Evolutionary conservation across 1,140 invertebrate genomes (phyloP).

Genomic region (Pectinophora gossypiella): DNA sequence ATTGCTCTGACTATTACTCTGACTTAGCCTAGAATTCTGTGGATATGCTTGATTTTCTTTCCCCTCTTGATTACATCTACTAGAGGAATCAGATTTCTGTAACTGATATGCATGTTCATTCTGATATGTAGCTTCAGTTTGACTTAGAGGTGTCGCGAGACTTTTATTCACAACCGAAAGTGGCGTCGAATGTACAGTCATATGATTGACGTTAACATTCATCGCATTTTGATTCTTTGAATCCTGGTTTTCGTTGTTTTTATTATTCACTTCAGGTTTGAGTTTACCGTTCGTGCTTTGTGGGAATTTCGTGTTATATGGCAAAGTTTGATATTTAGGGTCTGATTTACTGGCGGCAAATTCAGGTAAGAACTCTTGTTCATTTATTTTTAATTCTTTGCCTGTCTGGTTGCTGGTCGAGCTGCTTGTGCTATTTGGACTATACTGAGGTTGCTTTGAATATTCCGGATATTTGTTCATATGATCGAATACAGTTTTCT

Average conservation of each 20-base stretch:
- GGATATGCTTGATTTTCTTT: conserved; percentile 72
- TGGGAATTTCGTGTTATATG: conserved; percentile 91
- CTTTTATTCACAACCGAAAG: conserved; percentile 81
- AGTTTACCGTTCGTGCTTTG: conserved; percentile 65
- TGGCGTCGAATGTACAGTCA: conserved; percentile 82
- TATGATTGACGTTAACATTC: conserved; percentile 63
- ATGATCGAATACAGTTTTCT: conserved; percentile 64
- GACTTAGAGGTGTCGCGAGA: conserved; percentile 77
- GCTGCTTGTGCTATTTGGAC: conserved; percentile 62
- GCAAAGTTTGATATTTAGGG: conserved; percentile 95
- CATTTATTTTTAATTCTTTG: conserved; percentile 67
- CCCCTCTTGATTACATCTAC: conserved; percentile 71
- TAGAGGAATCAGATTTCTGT: conserved; percentile 71
- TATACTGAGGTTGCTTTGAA: conserved; percentile 64
- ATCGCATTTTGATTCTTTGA: conserved; percentile 50
- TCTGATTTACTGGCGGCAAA: conserved; percentile 87
- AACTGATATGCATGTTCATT: conserved; percentile 70
- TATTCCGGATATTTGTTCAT: conserved; percentile 65
- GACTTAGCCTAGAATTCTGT: conserved; percentile 69
- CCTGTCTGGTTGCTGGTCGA: conserved; percentile 65
- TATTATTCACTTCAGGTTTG: conserved; percentile 60
- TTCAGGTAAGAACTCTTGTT: conserved; percentile 73
- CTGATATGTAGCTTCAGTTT: conserved; percentile 71
- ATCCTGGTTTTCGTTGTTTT: conserved; percentile 48
- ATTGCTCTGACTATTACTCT: conserved; percentile 54